These are phyloP conservation scores for Amphiduros pacificus DNA, from an alignment of 2,888 invertebrate species.

Conservation along the genomic window DNA sequence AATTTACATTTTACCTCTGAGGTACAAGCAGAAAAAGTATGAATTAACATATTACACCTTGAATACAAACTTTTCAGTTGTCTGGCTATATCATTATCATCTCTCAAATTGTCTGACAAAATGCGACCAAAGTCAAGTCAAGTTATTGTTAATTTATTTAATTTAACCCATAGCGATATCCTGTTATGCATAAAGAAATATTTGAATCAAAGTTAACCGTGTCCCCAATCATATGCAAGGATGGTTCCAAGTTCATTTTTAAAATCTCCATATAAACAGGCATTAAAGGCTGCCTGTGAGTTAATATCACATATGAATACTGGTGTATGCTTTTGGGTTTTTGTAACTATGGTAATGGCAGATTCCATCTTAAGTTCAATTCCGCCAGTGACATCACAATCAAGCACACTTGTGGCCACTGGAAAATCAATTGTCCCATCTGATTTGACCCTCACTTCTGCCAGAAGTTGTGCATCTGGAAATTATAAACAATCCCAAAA, in stretches of 20 bases:
- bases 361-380: constrained; percentile 37
- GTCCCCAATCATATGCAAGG: too few relatives aligned
- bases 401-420: constrained; percentile 22
- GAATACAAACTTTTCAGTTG: too few relatives aligned
- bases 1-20: too few relatives aligned
- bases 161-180: too few relatives aligned
- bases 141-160: too few relatives aligned
- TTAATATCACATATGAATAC: constrained; percentile 37
- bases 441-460: constrained; percentile 21
- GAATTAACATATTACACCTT: too few relatives aligned
- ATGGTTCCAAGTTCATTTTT: constrained; percentile 1
- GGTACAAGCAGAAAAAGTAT: too few relatives aligned
- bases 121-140: too few relatives aligned
- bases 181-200: too few relatives aligned
- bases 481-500: constrained; percentile 5
- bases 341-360: constrained; percentile 34
- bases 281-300: constrained; percentile 23
- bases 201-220: too few relatives aligned
- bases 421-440: constrained; percentile 19
- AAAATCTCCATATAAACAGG: constrained; percentile 11
- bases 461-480: constrained; percentile 33
- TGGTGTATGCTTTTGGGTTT: constrained; percentile 24
- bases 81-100: too few relatives aligned
- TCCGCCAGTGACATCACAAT: constrained; percentile 42
- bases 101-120: too few relatives aligned